Evolutionary conservation across 2,113 vertebrate species (phyloP).

Genomic region (Labeo catla): DNA sequence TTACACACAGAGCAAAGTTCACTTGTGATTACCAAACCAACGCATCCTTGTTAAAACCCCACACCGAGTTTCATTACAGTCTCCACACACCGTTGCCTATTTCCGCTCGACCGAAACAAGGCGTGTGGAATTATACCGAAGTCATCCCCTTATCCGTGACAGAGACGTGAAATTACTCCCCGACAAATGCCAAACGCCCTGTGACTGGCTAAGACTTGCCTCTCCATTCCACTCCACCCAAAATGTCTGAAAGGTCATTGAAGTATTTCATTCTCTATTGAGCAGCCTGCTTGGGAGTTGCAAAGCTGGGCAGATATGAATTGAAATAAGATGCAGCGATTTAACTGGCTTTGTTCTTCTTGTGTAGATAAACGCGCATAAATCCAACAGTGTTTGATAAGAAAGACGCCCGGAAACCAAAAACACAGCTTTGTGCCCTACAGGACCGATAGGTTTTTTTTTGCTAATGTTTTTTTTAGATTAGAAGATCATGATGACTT

Average conservation of each 20-base stretch:
- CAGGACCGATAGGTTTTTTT: not conserved
- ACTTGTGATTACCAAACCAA: slow-evolving; percentile 2
- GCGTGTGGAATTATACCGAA: slow-evolving; percentile 12
- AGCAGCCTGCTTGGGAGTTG: not conserved
- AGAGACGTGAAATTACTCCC: slow-evolving; percentile 66
- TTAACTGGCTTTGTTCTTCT: not conserved
- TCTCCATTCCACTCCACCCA: slow-evolving; percentile 30
- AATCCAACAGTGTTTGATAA: not conserved
- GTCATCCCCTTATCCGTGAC: slow-evolving; percentile 32
- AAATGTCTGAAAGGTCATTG: slow-evolving; percentile 15
- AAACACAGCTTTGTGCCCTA: not conserved
- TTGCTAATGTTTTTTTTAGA: not conserved
- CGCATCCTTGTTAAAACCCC: slow-evolving; percentile 4
- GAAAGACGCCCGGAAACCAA: not conserved
- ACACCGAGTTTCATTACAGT: not conserved
- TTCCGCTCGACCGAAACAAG: not conserved
- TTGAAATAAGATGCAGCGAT: slow-evolving; percentile 1
- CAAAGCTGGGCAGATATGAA: not conserved
- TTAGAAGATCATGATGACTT: not conserved
- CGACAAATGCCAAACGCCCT: slow-evolving; percentile 37
- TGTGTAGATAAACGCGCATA: not conserved
- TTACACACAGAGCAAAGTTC: not conserved
- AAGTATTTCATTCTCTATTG: slow-evolving; percentile 4
- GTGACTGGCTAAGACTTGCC: slow-evolving; percentile 32
- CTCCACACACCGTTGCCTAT: not conserved